phyloP scores from a whole-genome alignment of 35 echinoderm and acorn worm species.

The Holothuria glaberrima region DNA sequence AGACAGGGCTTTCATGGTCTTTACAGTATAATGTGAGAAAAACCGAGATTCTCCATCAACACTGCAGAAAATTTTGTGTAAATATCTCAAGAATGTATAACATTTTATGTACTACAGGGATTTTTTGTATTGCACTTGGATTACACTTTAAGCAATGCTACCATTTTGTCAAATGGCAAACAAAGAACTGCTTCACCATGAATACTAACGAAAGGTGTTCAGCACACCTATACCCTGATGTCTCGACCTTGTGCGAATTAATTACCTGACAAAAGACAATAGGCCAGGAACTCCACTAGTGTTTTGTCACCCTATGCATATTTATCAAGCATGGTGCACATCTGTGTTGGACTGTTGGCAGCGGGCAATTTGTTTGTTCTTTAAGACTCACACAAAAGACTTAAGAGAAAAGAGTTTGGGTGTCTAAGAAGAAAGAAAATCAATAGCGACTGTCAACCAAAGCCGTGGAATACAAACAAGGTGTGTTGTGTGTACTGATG shows the following conservation, averaged over 20 bases:
- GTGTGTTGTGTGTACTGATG: neutral
- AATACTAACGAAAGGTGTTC: no score
- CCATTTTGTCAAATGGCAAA: no score
- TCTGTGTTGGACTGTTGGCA: slow-evolving; percentile 8
- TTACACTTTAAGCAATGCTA: no score
- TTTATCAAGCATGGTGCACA: slow-evolving; percentile 5
- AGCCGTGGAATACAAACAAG: slow-evolving; percentile 16
- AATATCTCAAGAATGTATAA: no score
- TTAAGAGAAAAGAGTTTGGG: neutral
- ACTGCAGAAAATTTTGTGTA: no score
- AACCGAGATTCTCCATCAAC: no score
- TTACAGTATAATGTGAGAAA: no score
- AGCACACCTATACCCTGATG: no score
- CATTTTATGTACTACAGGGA: no score
- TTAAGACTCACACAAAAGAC: slow-evolving; percentile 16
- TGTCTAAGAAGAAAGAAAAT: slow-evolving; percentile 24
- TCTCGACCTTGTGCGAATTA: slow-evolving; percentile 2
- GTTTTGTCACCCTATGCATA: neutral
- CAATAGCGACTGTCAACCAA: slow-evolving; percentile 2
- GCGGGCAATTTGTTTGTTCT: neutral
- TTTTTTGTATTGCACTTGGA: no score
- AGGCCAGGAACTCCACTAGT: neutral
- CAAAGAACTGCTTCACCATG: no score
- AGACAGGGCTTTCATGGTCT: no score
- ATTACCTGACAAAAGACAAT: slow-evolving; percentile 32